Base-by-base conservation (phyloP, 2,113 vertebrate genomes). In the Platichthys flesus region DNA sequence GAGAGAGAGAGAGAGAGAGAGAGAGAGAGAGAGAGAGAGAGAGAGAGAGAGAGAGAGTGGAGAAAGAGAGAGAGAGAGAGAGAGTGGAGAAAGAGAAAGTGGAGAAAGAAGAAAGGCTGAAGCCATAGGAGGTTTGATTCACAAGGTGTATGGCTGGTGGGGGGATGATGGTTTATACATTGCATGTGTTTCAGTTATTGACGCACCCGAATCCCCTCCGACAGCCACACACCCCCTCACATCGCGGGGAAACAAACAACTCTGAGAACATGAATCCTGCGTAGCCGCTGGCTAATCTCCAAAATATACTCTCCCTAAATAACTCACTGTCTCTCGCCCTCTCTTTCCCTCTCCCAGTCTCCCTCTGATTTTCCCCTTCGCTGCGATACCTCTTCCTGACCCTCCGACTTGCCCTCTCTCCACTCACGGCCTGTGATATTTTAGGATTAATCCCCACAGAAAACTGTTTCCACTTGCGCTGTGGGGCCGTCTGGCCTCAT, bases 221-320 rank as follows among this genome's bases (percentile, higher is more conserved):
- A 74, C 63, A 55, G 10, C 21, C 70, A 78, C 71, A 54, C 49
- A 40, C 54, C 47, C 47, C 64, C 63, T 67, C 57, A 54, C 40
- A 66, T 62, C 3, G 9, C 16, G 4, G 4, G 59, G 26, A 81
- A 79, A 80, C 24, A 90, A 86, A 89, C 86, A 85, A 78, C 69
- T 67, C 71, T 3, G 83, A 87, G 90, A 92, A 93, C 85, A 82
- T 86, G 89, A 91, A 82, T 92, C 90, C 88, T 77, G 83, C 49
- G 74, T 85, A 86, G 83, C 81, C 55, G 24, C 80, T 92, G 90
- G 92, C 90, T 79, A 21, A 62, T 79, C 83, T 92, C 91, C 92
- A 92, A 90, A 51, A 86, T 89, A 86, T 89, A 79, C 84, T 85
- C 88, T 90, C 92, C 91, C 84, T 90, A 92, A 92, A 93, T 93